Evolutionary conservation across 2,888 invertebrate genomes (phyloP).

Genomic region (Zele albiditarsus): DNA sequence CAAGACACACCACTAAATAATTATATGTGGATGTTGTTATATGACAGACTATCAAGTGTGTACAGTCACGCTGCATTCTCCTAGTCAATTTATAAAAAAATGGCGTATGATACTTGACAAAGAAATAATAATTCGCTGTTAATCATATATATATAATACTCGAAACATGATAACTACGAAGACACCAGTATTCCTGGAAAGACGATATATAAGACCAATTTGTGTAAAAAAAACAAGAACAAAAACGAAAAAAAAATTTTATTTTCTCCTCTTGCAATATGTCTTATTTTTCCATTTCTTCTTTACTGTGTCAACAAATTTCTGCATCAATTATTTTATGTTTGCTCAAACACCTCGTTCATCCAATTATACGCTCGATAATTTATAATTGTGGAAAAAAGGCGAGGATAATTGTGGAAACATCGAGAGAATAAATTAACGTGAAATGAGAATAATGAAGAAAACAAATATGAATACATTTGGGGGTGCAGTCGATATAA

Average conservation of each 20-base stretch:
- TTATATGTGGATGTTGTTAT: not conserved
- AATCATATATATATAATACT: not conserved
- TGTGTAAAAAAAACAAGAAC: not conserved
- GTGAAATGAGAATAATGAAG: not conserved
- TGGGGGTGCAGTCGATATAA: conserved; percentile 4
- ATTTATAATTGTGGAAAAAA: conserved; percentile 1
- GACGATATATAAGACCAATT: conserved; percentile 10
- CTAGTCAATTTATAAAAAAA: not conserved
- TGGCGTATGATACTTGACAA: not conserved
- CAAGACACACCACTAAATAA: conserved; percentile 89
- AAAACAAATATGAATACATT: not conserved
- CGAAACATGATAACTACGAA: not conserved
- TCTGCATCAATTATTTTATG: not conserved
- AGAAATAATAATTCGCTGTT: not conserved
- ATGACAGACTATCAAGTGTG: not conserved
- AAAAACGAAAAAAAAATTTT: not conserved
- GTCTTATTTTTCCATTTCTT: not conserved
- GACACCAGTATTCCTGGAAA: not conserved
- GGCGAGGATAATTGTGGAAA: not conserved
- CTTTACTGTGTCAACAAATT: not conserved
- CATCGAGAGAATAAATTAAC: not conserved
- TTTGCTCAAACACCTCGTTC: not conserved
- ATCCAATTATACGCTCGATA: not conserved
- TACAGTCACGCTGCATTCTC: not conserved
- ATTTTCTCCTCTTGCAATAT: not conserved